Base-by-base conservation (phyloP, 1,140 invertebrate genomes). In the Coelopa frigida region DNA sequence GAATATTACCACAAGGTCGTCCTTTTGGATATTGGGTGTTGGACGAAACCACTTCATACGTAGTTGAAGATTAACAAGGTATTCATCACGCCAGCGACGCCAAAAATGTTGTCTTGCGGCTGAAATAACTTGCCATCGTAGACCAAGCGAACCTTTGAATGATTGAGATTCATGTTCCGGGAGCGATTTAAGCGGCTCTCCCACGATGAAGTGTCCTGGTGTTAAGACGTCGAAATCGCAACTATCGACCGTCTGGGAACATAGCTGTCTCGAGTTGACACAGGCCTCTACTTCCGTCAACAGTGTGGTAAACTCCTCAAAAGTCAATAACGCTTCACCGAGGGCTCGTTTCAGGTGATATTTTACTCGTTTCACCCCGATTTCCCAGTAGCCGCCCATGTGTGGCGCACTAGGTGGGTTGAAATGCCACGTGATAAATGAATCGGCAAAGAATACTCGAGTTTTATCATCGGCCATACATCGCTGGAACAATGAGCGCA, bases 141-240 rank as follows among this genome's bases (percentile, higher is more conserved):
- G 5, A 5, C 26, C n/a, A 12, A 26, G 32, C 5, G 7, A 15
- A 2, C 22, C 26, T 38, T 24, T 10, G 10, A 36, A 23, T n/a
- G n/a, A n/a, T n/a, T n/a, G n/a, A n/a, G 15, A 14, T 22, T 39
- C 21, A 20, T 27, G 22, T 26, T 46, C 29, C 14, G 31, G 44
- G 5, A 41, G 17, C 20, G 31, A 35, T 29, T 29, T 45, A n/a
- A 69, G 39, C 1, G 60, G 58, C 32, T 56, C 51, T 3, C 69
- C 67, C 10, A 68, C 57, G 5, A 71, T 41, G 43, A 72, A 71
- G 51, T 70, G 64, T 14, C 56, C 59, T 44, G 67, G 59, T 11
- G 63, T 68, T 11, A 70, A 47, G 5, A 29, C 39, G 3, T 21
- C 8, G 5, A 51, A 39, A 23, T 68, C 62, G 17, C 53, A 44